A percentile compares a stretch with the other conserved stretches of the same genome.
phyloP scores from a whole-genome alignment of 92 coral and sea anemone species.

The Chrysogorgia sp. region DNA sequence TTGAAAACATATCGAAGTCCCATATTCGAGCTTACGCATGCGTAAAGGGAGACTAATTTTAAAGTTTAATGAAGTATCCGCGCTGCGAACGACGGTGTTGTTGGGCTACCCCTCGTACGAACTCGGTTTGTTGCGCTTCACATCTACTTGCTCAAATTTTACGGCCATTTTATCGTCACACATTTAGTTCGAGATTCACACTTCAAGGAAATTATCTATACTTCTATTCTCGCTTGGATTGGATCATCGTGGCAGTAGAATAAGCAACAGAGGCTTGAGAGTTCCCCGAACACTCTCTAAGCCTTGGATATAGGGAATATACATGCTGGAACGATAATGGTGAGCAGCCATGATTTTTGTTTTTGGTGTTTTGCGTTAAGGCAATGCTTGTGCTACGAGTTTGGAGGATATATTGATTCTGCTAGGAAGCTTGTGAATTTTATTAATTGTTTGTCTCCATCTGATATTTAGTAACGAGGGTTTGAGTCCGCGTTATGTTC shows the following conservation, averaged over 20 bases:
- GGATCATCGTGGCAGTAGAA: conserved; percentile 52
- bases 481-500: conserved; percentile 40
- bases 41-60: conserved; percentile 25
- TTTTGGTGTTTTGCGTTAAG: conserved; percentile 72
- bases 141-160: conserved; percentile 60
- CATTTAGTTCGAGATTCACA: conserved; percentile 31
- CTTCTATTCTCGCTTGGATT: conserved; percentile 24
- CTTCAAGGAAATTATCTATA: conserved; percentile 33
- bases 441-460: conserved; percentile 22
- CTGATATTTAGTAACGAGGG: conserved; percentile 42
- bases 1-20: too few species aligned
- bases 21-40: conserved; percentile 31
- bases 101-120: conserved; percentile 99
- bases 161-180: conserved; percentile 47
- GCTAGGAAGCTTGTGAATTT: conserved; percentile 30
- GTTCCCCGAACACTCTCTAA: conserved; percentile 40
- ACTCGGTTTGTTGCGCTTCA: conserved; percentile 99
- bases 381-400: conserved; percentile 19
- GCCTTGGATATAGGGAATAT: conserved; percentile 45
- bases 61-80: conserved; percentile 50
- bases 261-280: conserved; percentile 48
- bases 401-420: conserved; percentile 1
- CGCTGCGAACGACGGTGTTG: conserved; percentile 67
- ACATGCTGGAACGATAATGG: conserved; percentile 95
- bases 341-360: conserved; percentile 99